Evolutionary conservation across 2,888 invertebrate genomes (phyloP), one percentile per base, ranked within the genome.

Genomic region (Hirtodrosophila cameraria): DNA sequence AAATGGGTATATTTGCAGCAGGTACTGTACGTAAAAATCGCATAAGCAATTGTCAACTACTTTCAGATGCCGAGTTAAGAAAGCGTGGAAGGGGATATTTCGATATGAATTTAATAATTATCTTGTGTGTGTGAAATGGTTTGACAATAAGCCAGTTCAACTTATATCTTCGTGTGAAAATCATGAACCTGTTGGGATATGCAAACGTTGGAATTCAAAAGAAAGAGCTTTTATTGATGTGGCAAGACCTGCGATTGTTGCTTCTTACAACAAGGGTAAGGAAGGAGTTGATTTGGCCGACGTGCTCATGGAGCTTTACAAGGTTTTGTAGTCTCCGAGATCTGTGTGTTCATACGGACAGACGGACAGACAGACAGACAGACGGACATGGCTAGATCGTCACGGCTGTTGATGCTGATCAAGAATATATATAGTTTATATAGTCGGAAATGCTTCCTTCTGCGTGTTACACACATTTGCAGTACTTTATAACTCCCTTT

Each of bases 71-170:
- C 12, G 33, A 33, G 30, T 11, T 41, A 12, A 49, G 28, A 49
- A 49, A 58, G 28, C 35, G 58, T 31, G 61, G 61, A 45, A 67
- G 64, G 36, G 55, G 67, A 54, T 65, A 63, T 54, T 64, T 49
- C 36, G 65, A 69, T 41, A 43, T 28, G 62, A 68, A 66, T 41
- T 41, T 28, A 63, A 30, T 20, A 12, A 69, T 35, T 71, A 71
- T 59, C 28, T 63, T 23, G 59, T 28, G 28, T 68, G 58, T 63
- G 28, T 65, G 33, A 49, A 33, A 28, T 68, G 68, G 57, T 62
- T 55, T 61, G 70, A 68, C 54, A 73, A 68, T 46, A 68, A 68
- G 49, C 15, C 57, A 45, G 65, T 67, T 41, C 16, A 35, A 35
- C 16, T 35, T 2, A 9, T 16, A 35, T 35, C 16, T 35, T 18